Conservation (phyloP, 2,113 vertebrate species). For the sheep (Ovis aries) region ARS-UI_Ramb_v3.0 NC_056073.1:31536501-31537000, state of each 20-base stretch:
- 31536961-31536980: not conserved
- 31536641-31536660: not conserved
- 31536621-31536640: not conserved
- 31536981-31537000: not conserved
- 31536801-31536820: slow-evolving; percentile 31
- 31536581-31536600: not conserved
- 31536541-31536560: not conserved
- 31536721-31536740: not conserved
- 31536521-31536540: not conserved
- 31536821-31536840: slow-evolving; percentile 52
- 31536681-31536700: not conserved
- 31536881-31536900: not conserved
- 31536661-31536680: not conserved
- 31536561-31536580: not conserved
- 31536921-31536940: not conserved
- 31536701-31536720: not conserved
- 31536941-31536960: not conserved
- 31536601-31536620: not conserved
- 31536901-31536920: not conserved
- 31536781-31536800: slow-evolving; percentile 61
- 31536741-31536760: slow-evolving; percentile 13
- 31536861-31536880: not conserved
- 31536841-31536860: slow-evolving; percentile 17
- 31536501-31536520: not conserved
- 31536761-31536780: slow-evolving; percentile 35